Conservation (phyloP, 2,113 vertebrate genomes). For the Ranitomeya imitator region DNA sequence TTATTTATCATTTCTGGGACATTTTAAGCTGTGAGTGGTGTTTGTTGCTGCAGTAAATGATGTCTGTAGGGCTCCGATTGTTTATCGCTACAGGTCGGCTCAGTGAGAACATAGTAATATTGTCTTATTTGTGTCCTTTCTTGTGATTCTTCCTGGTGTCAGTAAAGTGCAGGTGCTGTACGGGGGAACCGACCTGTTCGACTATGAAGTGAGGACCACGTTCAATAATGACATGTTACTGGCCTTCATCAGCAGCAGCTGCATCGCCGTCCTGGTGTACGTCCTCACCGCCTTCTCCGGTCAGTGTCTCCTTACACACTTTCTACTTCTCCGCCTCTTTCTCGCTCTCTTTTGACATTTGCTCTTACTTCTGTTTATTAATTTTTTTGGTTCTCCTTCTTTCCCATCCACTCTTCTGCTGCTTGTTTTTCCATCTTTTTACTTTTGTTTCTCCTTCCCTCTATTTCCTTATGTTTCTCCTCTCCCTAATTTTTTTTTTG, state of each 20-base stretch:
- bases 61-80: too few species aligned
- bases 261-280: slow-evolving; percentile 90
- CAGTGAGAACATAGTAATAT: too few species aligned
- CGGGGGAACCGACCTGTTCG: slow-evolving; percentile 93
- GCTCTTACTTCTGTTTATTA: not conserved
- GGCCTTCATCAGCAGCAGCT: slow-evolving; percentile 91
- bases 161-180: slow-evolving; percentile 97
- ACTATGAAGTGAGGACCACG: slow-evolving; percentile 92
- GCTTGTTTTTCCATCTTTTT: not conserved
- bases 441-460: not conserved
- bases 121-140: too few species aligned
- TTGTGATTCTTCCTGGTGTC: not conserved
- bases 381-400: not conserved
- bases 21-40: not conserved
- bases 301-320: slow-evolving; percentile 58
- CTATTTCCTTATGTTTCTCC: too few species aligned
- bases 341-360: not conserved
- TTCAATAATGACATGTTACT: slow-evolving; percentile 97
- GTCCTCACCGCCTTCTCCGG: slow-evolving; percentile 95
- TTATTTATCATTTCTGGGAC: not conserved
- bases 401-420: not conserved
- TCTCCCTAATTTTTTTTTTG: too few species aligned
- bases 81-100: too few species aligned
- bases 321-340: not conserved
- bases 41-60: not conserved